Conservation (phyloP, 2,888 invertebrate species). For the Keiferia lycopersicella region DNA sequence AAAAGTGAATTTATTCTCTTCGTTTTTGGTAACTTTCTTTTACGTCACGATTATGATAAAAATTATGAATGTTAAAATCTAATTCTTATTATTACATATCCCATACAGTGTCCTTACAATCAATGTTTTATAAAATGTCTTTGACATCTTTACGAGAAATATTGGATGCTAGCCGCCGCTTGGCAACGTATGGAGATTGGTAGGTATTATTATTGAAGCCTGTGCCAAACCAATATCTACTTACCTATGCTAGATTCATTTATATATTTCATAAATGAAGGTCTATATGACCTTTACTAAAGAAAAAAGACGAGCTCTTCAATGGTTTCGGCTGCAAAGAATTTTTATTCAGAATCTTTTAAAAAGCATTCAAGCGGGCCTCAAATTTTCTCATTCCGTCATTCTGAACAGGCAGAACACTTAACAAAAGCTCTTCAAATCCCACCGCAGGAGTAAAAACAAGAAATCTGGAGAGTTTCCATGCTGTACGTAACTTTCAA, state of each 20-base stretch:
- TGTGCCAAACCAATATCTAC: neutral
- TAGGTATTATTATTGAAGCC: neutral
- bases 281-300: neutral
- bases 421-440: slow-evolving; percentile 70
- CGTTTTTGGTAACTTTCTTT: neutral
- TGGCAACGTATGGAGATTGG: slow-evolving; percentile 13
- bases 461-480: slow-evolving; percentile 56
- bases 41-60: neutral
- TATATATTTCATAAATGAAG: neutral
- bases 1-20: neutral
- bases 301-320: neutral
- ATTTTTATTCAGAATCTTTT: slow-evolving; percentile 29
- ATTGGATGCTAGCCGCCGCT: neutral
- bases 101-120: no score
- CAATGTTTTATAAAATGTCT: no score
- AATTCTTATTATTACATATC: no score
- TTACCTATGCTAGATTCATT: neutral
- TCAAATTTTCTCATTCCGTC: slow-evolving; percentile 55
- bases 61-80: no score
- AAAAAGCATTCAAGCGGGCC: slow-evolving; percentile 38
- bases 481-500: slow-evolving; percentile 46
- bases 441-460: slow-evolving; percentile 68
- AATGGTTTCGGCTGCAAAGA: neutral
- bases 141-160: neutral
- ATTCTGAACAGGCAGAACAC: slow-evolving; percentile 61